Percentiles rank a stretch among this genome's conserved stretches.
phyloP scores from a whole-genome alignment of 2,113 vertebrate species.

The Rhynchopsitta pachyrhyncha region DNA sequence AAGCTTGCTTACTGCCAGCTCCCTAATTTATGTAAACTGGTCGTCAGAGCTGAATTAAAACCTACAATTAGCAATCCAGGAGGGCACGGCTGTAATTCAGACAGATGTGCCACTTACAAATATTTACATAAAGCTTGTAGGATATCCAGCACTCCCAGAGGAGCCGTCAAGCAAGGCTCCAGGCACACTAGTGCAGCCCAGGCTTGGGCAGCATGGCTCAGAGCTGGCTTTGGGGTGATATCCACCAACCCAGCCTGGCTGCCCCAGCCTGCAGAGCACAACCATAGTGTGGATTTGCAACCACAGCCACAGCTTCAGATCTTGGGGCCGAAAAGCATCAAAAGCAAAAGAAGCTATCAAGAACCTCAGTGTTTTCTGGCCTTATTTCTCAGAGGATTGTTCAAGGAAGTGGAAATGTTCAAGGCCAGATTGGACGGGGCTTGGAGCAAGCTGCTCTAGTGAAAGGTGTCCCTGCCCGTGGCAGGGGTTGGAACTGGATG shows the following conservation, averaged over 20 bases:
- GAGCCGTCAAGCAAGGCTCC: not conserved
- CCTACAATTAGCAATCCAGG: conserved; percentile 70
- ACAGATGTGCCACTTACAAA: conserved; percentile 68
- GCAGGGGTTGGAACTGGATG: not conserved
- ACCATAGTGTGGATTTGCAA: fast-evolving
- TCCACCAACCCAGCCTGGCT: not conserved
- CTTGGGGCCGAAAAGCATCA: not conserved
- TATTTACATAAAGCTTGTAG: conserved; percentile 65
- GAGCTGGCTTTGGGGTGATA: not conserved
- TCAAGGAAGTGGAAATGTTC: not conserved
- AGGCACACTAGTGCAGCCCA: fast-evolving
- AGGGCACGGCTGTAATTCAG: conserved; percentile 58
- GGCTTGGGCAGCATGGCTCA: fast-evolving
- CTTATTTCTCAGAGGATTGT: not conserved
- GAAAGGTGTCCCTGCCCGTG: not conserved
- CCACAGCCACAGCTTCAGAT: not conserved
- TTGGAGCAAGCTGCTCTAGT: not conserved
- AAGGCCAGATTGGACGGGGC: not conserved
- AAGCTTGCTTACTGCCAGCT: conserved; percentile 50
- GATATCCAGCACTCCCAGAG: conserved; percentile 25
- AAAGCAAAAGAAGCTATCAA: not conserved
- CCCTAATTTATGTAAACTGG: conserved; percentile 69
- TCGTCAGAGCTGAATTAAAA: conserved; percentile 62
- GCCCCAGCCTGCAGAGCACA: not conserved
- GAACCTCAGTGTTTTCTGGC: not conserved